Evolutionary conservation across 1,140 invertebrate genomes (phyloP).

Genomic region (Drosophila albomicans): DNA sequence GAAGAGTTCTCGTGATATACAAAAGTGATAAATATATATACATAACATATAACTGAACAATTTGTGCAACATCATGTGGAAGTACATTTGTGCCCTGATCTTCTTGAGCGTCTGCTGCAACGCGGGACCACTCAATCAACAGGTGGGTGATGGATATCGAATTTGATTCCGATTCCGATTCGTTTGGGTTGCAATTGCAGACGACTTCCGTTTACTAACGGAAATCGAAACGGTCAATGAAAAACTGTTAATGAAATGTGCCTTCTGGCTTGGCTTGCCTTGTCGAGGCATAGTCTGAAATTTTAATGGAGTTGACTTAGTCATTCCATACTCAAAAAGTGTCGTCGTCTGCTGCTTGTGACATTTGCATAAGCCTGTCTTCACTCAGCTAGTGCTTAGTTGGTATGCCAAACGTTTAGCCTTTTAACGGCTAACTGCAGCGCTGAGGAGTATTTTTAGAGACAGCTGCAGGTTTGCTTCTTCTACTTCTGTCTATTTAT

Average conservation of each 20-base stretch:
- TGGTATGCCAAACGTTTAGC: constrained; percentile 76
- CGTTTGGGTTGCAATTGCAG: constrained; percentile 27
- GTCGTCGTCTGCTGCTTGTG: constrained; percentile 4
- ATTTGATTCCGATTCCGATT: too few species aligned
- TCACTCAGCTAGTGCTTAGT: constrained; percentile 45
- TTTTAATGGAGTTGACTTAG: constrained; percentile 57
- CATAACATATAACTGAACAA: constrained; percentile 43
- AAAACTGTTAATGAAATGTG: constrained; percentile 76
- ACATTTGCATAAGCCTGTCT: constrained; percentile 62
- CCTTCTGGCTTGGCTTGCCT: constrained; percentile 33
- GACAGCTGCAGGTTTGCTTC: constrained; percentile 51
- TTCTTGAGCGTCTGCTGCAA: constrained; percentile 60
- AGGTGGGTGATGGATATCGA: constrained; percentile 65
- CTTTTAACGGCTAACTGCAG: constrained; percentile 72
- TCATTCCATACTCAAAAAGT: constrained; percentile 28
- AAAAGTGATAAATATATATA: constrained; percentile 48
- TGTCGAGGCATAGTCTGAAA: constrained; percentile 46
- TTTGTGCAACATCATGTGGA: constrained; percentile 60
- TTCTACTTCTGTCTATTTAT: constrained; percentile 25
- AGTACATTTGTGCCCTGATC: constrained; percentile 52
- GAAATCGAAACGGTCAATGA: constrained; percentile 62
- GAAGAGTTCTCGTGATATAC: constrained; percentile 33
- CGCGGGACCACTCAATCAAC: constrained; percentile 67
- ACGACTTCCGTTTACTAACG: constrained; percentile 66
- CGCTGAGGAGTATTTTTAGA: constrained; percentile 59